These are phyloP conservation scores for Cinclus cinclus DNA, from an alignment of 2,113 vertebrate species.

Conservation along the genomic window DNA sequence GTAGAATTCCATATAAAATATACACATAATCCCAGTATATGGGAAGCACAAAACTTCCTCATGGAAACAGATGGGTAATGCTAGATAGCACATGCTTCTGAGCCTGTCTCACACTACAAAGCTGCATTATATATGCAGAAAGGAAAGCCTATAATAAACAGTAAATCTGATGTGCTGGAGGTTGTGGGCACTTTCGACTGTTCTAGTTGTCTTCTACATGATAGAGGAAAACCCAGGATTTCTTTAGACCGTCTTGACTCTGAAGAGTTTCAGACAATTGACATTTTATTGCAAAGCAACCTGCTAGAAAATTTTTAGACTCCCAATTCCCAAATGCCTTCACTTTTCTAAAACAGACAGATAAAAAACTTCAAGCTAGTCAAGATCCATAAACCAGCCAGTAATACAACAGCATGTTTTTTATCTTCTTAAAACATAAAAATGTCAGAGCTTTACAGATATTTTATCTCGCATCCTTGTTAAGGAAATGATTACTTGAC, in stretches of 20 bases:
- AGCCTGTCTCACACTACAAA: background rate
- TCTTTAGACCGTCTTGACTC: background rate
- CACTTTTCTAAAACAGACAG: background rate
- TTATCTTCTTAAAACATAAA: background rate
- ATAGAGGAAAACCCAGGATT: background rate
- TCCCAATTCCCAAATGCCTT: background rate
- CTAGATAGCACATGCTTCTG: background rate
- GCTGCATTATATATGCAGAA: background rate
- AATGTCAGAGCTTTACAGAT: background rate
- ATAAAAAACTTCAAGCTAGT: background rate
- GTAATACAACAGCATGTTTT: background rate
- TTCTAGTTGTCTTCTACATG: background rate
- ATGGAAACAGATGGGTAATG: background rate
- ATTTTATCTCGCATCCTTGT: background rate
- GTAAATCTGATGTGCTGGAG: background rate
- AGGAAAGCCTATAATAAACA: background rate
- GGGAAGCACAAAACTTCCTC: background rate
- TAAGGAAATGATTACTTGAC: background rate
- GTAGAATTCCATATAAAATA: background rate
- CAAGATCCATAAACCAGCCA: background rate
- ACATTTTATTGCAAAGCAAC: background rate
- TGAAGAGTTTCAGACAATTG: background rate
- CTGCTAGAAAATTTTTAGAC: background rate
- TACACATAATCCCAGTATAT: background rate
- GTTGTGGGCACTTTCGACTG: background rate